These are phyloP conservation scores for Bursaphelenchus okinawaensis DNA, from an alignment of 2,888 invertebrate species.

Conservation along the genomic window DNA sequence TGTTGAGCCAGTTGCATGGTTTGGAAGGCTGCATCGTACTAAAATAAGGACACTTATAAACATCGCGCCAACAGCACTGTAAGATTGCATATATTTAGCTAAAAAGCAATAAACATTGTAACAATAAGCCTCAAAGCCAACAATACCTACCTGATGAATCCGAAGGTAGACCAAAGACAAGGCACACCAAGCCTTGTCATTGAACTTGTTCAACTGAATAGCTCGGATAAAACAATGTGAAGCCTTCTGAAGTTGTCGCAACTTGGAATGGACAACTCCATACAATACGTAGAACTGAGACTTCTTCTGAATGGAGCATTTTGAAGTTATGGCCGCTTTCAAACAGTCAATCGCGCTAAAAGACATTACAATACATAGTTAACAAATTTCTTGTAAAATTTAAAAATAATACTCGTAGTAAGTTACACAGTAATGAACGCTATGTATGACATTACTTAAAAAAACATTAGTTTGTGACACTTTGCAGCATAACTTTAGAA, in stretches of 20 bases:
- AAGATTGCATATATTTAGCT: too few species aligned
- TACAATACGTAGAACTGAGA: slow-evolving; percentile 16
- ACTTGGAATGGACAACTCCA: slow-evolving; percentile 12
- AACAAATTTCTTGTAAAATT: not conserved
- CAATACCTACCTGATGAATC: slow-evolving; percentile 13
- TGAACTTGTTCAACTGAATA: slow-evolving; percentile 24
- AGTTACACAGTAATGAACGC: too few species aligned
- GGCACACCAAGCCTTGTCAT: slow-evolving; percentile 21
- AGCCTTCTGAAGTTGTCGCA: slow-evolving; percentile 8
- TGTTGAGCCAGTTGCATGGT: slow-evolving; percentile 24
- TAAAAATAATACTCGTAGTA: too few species aligned
- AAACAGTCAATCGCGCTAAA: slow-evolving; percentile 19
- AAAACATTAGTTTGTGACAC: too few species aligned
- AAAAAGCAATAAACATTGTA: too few species aligned
- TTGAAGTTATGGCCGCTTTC: slow-evolving; percentile 13
- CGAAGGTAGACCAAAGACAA: slow-evolving; percentile 24
- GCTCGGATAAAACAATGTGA: slow-evolving; percentile 28
- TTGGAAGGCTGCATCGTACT: slow-evolving; percentile 19
- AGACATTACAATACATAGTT: not conserved
- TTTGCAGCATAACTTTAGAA: too few species aligned
- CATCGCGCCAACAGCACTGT: too few species aligned
- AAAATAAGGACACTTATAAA: too few species aligned
- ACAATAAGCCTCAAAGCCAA: not conserved
- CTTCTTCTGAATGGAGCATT: slow-evolving; percentile 9
- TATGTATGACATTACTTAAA: too few species aligned